These are phyloP conservation scores for Notospermus geniculatus DNA, from an alignment of 1,140 invertebrate species.

Conservation along the genomic window DNA sequence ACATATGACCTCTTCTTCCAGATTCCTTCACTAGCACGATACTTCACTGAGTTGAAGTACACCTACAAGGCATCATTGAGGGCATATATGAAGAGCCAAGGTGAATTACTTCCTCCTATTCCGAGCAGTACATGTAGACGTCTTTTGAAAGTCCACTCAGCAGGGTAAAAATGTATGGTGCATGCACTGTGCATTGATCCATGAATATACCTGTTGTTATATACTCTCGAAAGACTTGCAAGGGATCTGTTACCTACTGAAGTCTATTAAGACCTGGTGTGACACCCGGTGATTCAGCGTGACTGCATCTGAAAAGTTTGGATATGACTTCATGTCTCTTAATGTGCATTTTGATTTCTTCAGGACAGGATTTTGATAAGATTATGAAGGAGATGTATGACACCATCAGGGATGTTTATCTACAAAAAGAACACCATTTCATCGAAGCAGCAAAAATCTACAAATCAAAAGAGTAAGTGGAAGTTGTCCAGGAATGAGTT, in stretches of 20 bases:
- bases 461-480: conserved; percentile 28
- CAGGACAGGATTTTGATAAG: conserved; percentile 67
- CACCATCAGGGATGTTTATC: conserved; percentile 71
- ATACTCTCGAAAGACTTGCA: too few relatives aligned
- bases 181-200: too few relatives aligned
- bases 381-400: conserved; percentile 82
- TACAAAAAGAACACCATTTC: conserved; percentile 71
- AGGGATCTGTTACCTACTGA: too few relatives aligned
- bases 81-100: conserved; percentile 68
- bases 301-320: too few relatives aligned
- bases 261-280: too few relatives aligned
- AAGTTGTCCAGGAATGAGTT: too few relatives aligned
- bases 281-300: too few relatives aligned
- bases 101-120: conserved; percentile 26
- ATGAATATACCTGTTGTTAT: too few relatives aligned
- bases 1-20: conserved; percentile 29
- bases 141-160: too few relatives aligned
- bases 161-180: too few relatives aligned
- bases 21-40: conserved; percentile 75
- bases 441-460: conserved; percentile 36
- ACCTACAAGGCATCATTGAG: conserved; percentile 87
- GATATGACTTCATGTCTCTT: too few relatives aligned
- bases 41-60: conserved; percentile 74
- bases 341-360: conserved; percentile 3
- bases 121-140: conserved; percentile 2